A percentile compares a stretch with the other conserved stretches of the same genome.
Conservation (phyloP, 2,888 invertebrate species). For the Drosophila emarginata region DNA sequence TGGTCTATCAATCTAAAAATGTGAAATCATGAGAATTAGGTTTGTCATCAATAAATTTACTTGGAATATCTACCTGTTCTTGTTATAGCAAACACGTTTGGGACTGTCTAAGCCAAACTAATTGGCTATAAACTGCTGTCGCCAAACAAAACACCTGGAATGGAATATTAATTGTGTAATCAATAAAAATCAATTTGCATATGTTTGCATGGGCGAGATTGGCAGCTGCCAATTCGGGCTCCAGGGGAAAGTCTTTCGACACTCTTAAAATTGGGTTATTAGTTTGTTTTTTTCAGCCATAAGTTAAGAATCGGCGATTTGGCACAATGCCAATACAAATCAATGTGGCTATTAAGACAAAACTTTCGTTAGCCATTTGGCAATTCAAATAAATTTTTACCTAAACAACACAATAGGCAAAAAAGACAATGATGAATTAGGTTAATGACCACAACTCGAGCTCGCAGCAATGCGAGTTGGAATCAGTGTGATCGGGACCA, state of each 20-base stretch:
- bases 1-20: constrained; percentile 2
- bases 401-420: constrained; percentile 18
- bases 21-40: constrained; percentile 12
- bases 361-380: constrained; percentile 48
- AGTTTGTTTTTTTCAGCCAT: constrained; percentile 32
- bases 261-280: constrained; percentile 48
- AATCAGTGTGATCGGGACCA: constrained; percentile 40
- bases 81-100: not conserved
- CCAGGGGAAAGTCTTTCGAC: constrained; percentile 40
- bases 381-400: constrained; percentile 48
- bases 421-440: constrained; percentile 16
- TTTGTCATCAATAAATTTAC: constrained; percentile 24
- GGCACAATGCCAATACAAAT: constrained; percentile 38
- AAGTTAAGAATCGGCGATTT: constrained; percentile 26
- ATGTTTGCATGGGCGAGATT: constrained; percentile 43
- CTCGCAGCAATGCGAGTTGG: constrained; percentile 9
- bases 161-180: constrained; percentile 49
- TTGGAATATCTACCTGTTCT: not conserved
- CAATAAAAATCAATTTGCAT: constrained; percentile 46
- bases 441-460: constrained; percentile 39
- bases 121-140: constrained; percentile 31
- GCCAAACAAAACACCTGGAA: constrained; percentile 27
- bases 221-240: constrained; percentile 44
- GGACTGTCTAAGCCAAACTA: constrained; percentile 23
- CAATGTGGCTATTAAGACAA: constrained; percentile 38